Conservation (phyloP, 2,113 vertebrate genomes). For the Anas platyrhynchos region DNA sequence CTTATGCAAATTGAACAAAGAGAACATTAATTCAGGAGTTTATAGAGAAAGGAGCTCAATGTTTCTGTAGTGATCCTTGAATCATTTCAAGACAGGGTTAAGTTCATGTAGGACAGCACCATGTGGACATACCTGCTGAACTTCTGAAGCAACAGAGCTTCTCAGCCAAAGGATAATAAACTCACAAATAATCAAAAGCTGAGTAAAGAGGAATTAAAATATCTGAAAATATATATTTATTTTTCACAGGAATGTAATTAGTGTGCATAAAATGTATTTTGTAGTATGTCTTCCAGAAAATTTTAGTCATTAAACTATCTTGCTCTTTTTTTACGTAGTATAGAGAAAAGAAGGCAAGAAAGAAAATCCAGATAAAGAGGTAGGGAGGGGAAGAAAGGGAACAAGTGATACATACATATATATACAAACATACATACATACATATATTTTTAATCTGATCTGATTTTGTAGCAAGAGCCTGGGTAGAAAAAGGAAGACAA, state of each 20-base stretch:
- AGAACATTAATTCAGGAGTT: background rate
- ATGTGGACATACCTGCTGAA: background rate
- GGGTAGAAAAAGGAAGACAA: background rate
- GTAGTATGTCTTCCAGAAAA: background rate
- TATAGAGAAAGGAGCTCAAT: background rate
- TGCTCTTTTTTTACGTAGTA: conserved; percentile 58
- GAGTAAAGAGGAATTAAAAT: background rate
- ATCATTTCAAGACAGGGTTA: background rate
- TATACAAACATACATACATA: too few species aligned
- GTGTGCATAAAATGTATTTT: background rate
- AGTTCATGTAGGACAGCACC: background rate
- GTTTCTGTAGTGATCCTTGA: background rate
- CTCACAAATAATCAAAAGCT: background rate
- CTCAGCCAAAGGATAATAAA: background rate
- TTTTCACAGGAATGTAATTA: background rate
- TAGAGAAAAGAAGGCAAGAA: conserved; percentile 46
- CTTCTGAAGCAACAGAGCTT: background rate
- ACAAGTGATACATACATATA: background rate
- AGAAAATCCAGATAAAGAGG: conserved; percentile 62
- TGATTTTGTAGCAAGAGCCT: background rate
- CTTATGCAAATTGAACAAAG: background rate
- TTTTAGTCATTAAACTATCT: conserved; percentile 29
- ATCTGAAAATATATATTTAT: background rate
- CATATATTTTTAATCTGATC: background rate
- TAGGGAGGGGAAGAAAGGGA: conserved; percentile 58